Evolutionary conservation across 2,888 invertebrate genomes (phyloP).

Genomic region (Apoderus coryli): DNA sequence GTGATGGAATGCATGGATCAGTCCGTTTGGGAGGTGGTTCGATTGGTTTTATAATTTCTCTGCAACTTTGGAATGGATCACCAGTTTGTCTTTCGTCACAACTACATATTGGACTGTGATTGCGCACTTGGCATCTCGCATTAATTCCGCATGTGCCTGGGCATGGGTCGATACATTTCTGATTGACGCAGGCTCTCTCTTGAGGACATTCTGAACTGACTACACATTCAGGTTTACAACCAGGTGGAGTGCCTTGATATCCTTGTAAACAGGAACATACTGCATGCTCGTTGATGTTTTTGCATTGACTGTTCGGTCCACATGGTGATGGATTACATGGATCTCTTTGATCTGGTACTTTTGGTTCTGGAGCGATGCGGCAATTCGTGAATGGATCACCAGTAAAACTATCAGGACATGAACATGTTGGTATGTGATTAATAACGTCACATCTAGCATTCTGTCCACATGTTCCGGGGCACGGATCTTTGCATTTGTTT

Average conservation of each 20-base stretch:
- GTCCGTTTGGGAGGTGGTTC: conserved; percentile 28
- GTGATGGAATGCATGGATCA: conserved; percentile 60
- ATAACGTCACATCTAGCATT: conserved; percentile 58
- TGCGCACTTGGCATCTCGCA: conserved; percentile 39
- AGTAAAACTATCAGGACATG: conserved; percentile 50
- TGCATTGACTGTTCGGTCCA: conserved; percentile 40
- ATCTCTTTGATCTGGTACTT: conserved; percentile 22
- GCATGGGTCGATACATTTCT: conserved; percentile 42
- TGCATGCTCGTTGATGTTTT: conserved; percentile 35
- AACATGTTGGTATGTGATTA: conserved; percentile 57
- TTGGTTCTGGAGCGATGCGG: conserved; percentile 22
- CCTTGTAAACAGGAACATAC: conserved; percentile 38
- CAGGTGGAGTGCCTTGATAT: conserved; percentile 40
- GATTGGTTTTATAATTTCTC: conserved; percentile 40
- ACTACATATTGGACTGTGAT: conserved; percentile 40
- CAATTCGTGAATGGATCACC: conserved; percentile 39
- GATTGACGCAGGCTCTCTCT: conserved; percentile 36
- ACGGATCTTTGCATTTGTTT: conserved; percentile 57
- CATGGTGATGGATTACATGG: conserved; percentile 39
- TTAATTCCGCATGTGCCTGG: conserved; percentile 39
- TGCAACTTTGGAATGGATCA: conserved; percentile 66
- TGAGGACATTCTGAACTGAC: conserved; percentile 38
- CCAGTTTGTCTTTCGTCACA: conserved; percentile 47
- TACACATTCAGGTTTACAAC: conserved; percentile 39
- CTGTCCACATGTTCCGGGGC: conserved; percentile 52